Percentiles rank a stretch among this genome's conserved stretches.
These are phyloP conservation scores for Cataglyphis livida DNA, from an alignment of 2,888 invertebrate genomes.

Conservation along the genomic window DNA sequence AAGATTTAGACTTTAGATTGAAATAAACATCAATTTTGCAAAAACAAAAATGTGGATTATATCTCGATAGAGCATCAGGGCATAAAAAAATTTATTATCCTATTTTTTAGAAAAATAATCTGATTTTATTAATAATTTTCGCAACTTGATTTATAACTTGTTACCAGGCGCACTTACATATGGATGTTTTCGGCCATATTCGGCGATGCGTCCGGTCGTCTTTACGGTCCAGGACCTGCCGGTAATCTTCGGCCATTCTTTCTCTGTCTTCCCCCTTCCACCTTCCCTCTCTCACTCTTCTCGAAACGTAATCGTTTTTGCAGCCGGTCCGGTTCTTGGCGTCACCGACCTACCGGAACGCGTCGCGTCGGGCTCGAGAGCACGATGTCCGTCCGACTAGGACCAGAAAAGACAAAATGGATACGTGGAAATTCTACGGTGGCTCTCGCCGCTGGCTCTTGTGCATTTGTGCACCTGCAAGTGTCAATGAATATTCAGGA, in stretches of 20 bases:
- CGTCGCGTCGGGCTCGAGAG: conserved; percentile 70
- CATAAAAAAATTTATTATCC: neutral
- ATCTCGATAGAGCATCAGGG: too few relatives aligned
- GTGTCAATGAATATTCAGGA: neutral
- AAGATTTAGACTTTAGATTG: neutral
- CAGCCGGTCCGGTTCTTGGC: conserved; percentile 73
- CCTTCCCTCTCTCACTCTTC: conserved; percentile 58
- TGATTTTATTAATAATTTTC: neutral
- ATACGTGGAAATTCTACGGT: conserved; percentile 26
- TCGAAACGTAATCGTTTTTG: conserved; percentile 74
- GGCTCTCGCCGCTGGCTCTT: neutral
- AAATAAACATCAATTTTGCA: neutral
- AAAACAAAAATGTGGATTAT: neutral
- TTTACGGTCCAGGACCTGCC: conserved; percentile 45
- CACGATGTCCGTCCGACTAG: conserved; percentile 57
- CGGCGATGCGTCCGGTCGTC: conserved; percentile 29
- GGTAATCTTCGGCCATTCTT: conserved; percentile 46
- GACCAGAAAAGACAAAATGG: conserved; percentile 37
- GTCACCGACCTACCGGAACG: conserved; percentile 76
- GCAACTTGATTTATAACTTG: neutral
- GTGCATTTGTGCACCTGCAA: neutral
- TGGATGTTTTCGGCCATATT: conserved; percentile 40
- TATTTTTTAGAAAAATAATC: neutral
- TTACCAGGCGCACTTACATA: conserved; percentile 32
- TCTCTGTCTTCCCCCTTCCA: conserved; percentile 9